Evolutionary conservation across 2,113 vertebrate genomes (phyloP).

Genomic region (Fregetta grallaria): DNA sequence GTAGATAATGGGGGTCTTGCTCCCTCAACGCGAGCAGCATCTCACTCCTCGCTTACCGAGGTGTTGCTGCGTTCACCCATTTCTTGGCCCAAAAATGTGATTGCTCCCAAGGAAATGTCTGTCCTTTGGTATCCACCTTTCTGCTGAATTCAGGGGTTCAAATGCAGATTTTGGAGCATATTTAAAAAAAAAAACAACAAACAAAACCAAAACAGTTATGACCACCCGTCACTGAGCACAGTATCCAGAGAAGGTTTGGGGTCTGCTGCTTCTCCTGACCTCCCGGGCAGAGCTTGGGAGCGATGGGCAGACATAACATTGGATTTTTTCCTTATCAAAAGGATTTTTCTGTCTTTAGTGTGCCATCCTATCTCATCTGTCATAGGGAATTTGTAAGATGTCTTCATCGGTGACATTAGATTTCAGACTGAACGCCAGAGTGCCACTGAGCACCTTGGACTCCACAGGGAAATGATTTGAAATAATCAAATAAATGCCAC

Average conservation of each 20-base stretch:
- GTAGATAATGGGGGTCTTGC: neutral
- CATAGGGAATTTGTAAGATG: neutral
- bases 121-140: accelerated
- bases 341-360: neutral
- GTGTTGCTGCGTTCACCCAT: accelerated
- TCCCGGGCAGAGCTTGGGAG: neutral
- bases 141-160: neutral
- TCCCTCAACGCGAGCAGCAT: neutral
- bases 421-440: accelerated
- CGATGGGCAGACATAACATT: accelerated
- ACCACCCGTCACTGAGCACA: neutral
- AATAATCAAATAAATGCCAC: neutral
- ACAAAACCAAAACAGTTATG: accelerated
- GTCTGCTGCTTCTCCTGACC: neutral
- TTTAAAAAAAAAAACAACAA: neutral
- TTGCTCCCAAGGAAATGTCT: accelerated
- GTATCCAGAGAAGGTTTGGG: neutral
- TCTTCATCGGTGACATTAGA: neutral
- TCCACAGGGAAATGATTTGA: neutral
- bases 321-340: neutral
- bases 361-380: neutral
- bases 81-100: neutral
- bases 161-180: neutral
- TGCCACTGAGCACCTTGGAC: accelerated
- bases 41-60: accelerated